Evolutionary conservation across 2,797 vertebrate species (phyloP).

Genomic region (Threskiornis aethiopicus): DNA sequence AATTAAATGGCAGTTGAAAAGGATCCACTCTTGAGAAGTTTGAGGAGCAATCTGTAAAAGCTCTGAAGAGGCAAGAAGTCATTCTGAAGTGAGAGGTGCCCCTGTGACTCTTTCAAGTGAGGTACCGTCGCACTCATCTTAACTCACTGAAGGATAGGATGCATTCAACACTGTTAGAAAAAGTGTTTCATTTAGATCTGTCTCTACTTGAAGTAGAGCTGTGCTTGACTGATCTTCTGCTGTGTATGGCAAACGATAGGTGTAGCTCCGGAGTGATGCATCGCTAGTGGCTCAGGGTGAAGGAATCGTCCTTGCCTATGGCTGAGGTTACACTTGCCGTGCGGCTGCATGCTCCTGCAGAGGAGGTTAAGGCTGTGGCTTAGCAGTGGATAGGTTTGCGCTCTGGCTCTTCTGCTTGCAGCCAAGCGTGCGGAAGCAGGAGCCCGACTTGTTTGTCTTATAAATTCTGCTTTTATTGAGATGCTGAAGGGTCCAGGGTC

Average conservation of each 20-base stretch:
- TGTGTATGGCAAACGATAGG: rapidly evolving
- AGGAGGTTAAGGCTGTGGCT: background rate
- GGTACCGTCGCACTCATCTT: rapidly evolving
- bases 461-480: background rate
- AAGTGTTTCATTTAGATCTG: background rate
- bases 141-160: background rate
- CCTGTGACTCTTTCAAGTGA: background rate
- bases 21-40: background rate
- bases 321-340: background rate
- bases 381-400: background rate
- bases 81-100: background rate
- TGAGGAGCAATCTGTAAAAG: background rate
- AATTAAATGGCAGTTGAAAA: background rate
- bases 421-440: background rate
- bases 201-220: background rate
- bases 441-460: background rate
- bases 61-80: background rate
- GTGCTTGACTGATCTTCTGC: background rate
- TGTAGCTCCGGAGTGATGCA: background rate
- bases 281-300: rapidly evolving
- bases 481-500: background rate
- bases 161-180: background rate
- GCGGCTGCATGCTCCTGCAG: background rate
- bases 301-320: background rate
- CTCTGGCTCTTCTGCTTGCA: background rate